Evolutionary conservation across 1,140 invertebrate species (phyloP).

Genomic region (Littorina saxatilis): DNA sequence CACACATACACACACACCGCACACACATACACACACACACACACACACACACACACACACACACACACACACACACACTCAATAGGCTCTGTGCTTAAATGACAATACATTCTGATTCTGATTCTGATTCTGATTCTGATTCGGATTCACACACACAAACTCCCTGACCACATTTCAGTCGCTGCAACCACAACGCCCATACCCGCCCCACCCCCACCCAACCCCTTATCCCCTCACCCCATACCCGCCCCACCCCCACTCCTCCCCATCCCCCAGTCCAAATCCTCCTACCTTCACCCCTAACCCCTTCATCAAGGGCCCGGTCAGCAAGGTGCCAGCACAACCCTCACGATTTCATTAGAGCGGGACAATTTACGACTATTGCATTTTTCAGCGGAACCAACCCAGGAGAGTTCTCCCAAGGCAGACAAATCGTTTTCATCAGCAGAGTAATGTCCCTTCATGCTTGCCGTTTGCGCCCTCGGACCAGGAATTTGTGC

Average conservation of each 20-base stretch:
- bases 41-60: background rate
- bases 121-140: no score
- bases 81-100: no score
- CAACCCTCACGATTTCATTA: constrained; percentile 27
- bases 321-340: constrained; percentile 3
- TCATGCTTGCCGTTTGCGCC: background rate
- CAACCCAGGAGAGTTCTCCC: background rate
- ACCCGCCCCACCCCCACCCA: background rate
- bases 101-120: no score
- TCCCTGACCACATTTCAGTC: no score
- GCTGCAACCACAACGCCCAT: no score
- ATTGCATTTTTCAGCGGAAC: background rate
- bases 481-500: constrained; percentile 5
- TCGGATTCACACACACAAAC: no score
- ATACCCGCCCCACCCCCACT: background rate
- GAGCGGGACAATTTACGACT: constrained; percentile 23
- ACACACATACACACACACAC: no score
- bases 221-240: background rate
- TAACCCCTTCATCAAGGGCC: background rate
- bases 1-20: no score
- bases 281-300: background rate
- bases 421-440: constrained; percentile 27
- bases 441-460: constrained; percentile 14
- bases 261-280: background rate
- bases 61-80: background rate